These are phyloP conservation scores for Parascotia fuliginaria DNA, from an alignment of 2,888 invertebrate species.

Conservation along the genomic window DNA sequence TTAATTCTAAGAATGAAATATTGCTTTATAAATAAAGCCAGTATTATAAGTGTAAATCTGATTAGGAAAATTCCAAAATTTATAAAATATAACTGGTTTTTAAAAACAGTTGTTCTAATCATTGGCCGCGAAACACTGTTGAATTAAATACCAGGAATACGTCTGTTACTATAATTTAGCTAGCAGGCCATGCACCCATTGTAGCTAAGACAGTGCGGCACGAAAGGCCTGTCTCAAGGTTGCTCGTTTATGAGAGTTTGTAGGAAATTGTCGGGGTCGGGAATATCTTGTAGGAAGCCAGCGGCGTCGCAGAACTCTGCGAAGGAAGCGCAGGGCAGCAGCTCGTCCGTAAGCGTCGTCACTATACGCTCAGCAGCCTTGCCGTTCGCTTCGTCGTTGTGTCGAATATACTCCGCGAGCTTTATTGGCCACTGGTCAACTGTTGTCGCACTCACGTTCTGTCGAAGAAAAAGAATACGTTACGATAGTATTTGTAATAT, in stretches of 20 bases:
- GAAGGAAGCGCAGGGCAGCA: conserved; percentile 95
- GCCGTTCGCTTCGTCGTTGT: conserved; percentile 95
- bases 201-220: conserved; percentile 64
- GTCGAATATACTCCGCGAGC: conserved; percentile 96
- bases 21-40: neutral
- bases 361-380: conserved; percentile 95
- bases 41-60: conserved; percentile 4
- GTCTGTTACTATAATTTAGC: neutral
- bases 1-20: no score
- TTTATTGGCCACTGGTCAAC: conserved; percentile 96
- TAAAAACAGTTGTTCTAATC: neutral
- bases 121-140: conserved; percentile 2
- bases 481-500: neutral
- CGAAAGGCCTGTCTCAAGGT: conserved; percentile 64
- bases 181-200: conserved; percentile 66
- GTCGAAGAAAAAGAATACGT: conserved; percentile 42
- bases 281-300: conserved; percentile 90
- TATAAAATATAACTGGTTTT: conserved; percentile 6
- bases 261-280: conserved; percentile 86
- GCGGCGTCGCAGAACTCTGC: conserved; percentile 97
- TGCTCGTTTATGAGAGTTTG: conserved; percentile 63
- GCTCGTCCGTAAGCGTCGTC: conserved; percentile 93
- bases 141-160: neutral
- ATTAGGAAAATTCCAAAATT: conserved; percentile 11
- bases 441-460: conserved; percentile 89